Base-by-base conservation (phyloP, 2,113 vertebrate species). In the Oncorhynchus keta region DNA sequence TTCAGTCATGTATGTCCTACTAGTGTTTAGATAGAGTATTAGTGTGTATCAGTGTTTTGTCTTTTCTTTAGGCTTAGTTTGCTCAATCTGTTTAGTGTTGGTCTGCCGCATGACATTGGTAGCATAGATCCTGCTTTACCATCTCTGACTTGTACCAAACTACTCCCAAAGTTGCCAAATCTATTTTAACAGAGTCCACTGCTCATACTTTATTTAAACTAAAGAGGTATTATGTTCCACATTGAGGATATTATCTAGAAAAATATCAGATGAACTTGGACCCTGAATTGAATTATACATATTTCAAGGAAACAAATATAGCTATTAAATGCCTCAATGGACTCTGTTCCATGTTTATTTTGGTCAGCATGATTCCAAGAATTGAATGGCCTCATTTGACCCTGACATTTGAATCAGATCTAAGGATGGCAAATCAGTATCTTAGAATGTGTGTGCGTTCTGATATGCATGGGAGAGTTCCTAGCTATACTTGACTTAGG, bases 71-170 rank as follows among this genome's bases (percentile, higher is more conserved):
- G 28, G 51, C 32, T 71, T 18, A 51, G 12, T 51, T 51, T 51
- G 14, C 14, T 51, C 14, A 51, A 16, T 55, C 51, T 18, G 14
- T 26, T 28, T 70, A 22, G 32, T 26, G 12, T 32, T 61, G 51
- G 14, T 59, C 22, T 35, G 28, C 16, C 75, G 81, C 70, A 59
- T 79, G 76, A 39, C 20, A 39, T 76, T 18, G 20, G 69, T 22
- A 72, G 72, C 32, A 22, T 48, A 20, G 68, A 30, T 69, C 73
- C 75, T 78, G 73, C 83, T 79, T 78, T 81, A 81, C 83, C 79
- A 77, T 81, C 68, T 55, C 51, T 18, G 51, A 55, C 51, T 55
- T 18, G 39, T 45, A 45, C 9, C 39, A 45, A 45, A 20, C 20
- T 20, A 20, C 55, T 57, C 55, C 55, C 55, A 14, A 62, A 62